phyloP scores from a whole-genome alignment of 2,113 vertebrate species.

The Microcebus tavaratra region DNA sequence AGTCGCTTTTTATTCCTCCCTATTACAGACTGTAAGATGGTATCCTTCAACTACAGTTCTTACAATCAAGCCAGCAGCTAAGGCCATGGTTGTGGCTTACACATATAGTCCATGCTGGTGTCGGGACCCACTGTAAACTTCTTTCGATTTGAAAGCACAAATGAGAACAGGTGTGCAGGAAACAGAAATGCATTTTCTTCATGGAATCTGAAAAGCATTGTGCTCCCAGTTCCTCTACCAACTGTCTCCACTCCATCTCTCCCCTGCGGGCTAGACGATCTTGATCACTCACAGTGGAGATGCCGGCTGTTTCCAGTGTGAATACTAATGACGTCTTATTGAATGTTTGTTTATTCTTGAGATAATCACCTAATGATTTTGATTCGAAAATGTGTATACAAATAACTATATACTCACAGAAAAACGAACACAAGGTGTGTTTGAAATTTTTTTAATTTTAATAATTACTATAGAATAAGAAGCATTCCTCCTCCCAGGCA shows the following conservation, averaged over 20 bases:
- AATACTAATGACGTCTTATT: not conserved
- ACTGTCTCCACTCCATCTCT: not conserved
- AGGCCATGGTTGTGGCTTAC: not conserved
- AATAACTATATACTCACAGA: not conserved
- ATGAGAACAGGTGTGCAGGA: not conserved
- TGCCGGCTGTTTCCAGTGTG: not conserved
- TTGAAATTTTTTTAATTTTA: not conserved
- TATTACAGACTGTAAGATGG: not conserved
- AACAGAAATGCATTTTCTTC: not conserved
- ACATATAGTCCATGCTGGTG: not conserved
- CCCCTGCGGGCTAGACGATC: not conserved
- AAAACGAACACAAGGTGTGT: not conserved
- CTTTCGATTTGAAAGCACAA: not conserved
- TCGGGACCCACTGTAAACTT: not conserved
- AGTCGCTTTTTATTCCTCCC: not conserved
- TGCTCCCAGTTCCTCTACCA: not conserved
- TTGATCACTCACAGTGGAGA: not conserved
- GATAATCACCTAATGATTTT: constrained; percentile 33
- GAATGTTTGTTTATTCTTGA: constrained; percentile 24
- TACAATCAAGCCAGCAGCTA: not conserved
- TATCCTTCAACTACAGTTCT: not conserved
- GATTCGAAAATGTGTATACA: not conserved
- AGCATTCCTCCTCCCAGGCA: not conserved
- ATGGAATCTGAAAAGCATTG: not conserved
- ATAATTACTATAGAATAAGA: not conserved